Percentiles rank a stretch among this genome's conserved stretches.
Evolutionary conservation across 2,888 invertebrate species (phyloP).

Genomic region (Opisthograptis luteolata): DNA sequence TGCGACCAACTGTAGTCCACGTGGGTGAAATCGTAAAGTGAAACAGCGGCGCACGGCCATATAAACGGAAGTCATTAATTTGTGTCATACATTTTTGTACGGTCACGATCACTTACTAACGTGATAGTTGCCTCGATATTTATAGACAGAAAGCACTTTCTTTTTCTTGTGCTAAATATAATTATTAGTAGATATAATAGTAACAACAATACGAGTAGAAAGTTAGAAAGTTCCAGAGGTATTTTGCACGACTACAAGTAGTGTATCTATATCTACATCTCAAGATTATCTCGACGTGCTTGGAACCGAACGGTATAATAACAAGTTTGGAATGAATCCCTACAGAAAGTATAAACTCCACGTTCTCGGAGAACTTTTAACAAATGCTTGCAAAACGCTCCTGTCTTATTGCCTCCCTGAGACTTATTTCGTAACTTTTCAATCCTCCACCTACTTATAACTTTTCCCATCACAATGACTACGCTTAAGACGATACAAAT

Average conservation of each 20-base stretch:
- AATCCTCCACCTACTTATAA: constrained; percentile 69
- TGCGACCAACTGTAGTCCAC: no score
- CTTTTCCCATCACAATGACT: constrained; percentile 74
- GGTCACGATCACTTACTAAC: no score
- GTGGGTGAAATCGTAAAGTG: no score
- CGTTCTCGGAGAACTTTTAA: constrained; percentile 54
- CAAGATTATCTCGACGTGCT: constrained; percentile 4
- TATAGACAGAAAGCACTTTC: no score
- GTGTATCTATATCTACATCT: not conserved
- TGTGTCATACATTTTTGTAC: no score
- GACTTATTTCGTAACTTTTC: constrained; percentile 68
- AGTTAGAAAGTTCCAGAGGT: not conserved
- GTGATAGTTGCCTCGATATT: no score
- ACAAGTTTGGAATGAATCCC: constrained; percentile 38
- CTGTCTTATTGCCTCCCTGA: constrained; percentile 59
- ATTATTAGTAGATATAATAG: no score
- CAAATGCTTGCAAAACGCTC: constrained; percentile 64
- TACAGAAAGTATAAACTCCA: constrained; percentile 47
- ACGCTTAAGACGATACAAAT: constrained; percentile 69
- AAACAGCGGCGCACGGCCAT: no score
- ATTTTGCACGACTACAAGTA: not conserved
- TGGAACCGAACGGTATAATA: constrained; percentile 32
- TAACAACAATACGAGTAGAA: no score
- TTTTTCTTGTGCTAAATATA: no score
- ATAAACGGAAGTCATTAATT: no score